phyloP scores from a whole-genome alignment of 2,113 vertebrate genomes.

The Terrapene triunguis region DNA sequence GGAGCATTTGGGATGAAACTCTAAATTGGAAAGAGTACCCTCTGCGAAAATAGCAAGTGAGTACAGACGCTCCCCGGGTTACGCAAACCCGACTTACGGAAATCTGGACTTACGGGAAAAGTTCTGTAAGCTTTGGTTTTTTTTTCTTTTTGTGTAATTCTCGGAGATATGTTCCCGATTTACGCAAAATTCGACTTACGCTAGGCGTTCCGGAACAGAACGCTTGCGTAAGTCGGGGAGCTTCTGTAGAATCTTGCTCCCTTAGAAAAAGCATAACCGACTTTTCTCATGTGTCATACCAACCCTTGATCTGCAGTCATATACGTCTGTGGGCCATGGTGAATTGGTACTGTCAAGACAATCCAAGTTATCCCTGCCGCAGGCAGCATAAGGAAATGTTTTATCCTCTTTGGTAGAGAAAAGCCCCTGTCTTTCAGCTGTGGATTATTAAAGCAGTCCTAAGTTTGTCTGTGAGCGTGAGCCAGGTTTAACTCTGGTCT shows the following conservation, averaged over 20 bases:
- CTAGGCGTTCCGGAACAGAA: too few relatives aligned
- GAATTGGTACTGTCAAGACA: slow-evolving; percentile 78
- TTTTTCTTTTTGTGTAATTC: too few relatives aligned
- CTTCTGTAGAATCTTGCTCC: slow-evolving; percentile 25
- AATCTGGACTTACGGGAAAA: too few relatives aligned
- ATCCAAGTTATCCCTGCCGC: slow-evolving; percentile 82
- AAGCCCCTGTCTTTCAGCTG: slow-evolving; percentile 79
- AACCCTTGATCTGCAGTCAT: slow-evolving; percentile 73
- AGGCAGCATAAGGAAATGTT: slow-evolving; percentile 78
- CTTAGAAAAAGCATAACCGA: slow-evolving; percentile 62
- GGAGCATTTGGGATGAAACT: slow-evolving; percentile 7
- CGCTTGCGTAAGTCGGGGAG: too few relatives aligned
- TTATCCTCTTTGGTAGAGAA: slow-evolving; percentile 82
- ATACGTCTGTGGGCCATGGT: slow-evolving; percentile 69
- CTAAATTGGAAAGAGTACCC: slow-evolving; percentile 56
- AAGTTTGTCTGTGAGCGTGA: slow-evolving; percentile 80
- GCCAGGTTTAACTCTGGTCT: slow-evolving; percentile 82
- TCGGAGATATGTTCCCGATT: too few relatives aligned
- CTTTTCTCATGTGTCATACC: slow-evolving; percentile 69
- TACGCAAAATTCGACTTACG: too few relatives aligned
- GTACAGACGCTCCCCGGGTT: neutral
- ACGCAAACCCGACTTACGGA: too few relatives aligned
- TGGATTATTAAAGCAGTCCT: slow-evolving; percentile 81
- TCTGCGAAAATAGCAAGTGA: slow-evolving; percentile 51
- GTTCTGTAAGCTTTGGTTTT: too few relatives aligned